These are phyloP conservation scores for Agrochola circellaris DNA, from an alignment of 2,888 invertebrate species.

Conservation along the genomic window DNA sequence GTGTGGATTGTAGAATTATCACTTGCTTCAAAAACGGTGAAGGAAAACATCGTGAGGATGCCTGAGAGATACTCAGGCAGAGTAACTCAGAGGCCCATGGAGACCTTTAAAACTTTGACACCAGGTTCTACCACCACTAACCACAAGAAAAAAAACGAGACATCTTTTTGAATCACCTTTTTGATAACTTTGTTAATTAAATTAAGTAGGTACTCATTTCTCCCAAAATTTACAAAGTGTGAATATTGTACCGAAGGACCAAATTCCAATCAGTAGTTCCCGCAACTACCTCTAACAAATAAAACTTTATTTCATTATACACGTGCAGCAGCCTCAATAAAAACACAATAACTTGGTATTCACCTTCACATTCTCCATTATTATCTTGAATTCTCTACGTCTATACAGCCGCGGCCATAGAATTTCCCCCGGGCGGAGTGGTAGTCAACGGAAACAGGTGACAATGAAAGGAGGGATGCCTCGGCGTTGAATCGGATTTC, in stretches of 20 bases:
- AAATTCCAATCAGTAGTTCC: not conserved
- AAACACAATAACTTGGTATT: slow-evolving; percentile 39
- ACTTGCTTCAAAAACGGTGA: too few species aligned
- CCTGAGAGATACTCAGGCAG: too few species aligned
- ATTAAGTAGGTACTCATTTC: not conserved
- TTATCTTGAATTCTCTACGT: slow-evolving; percentile 46
- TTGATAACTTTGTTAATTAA: not conserved
- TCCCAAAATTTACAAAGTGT: not conserved
- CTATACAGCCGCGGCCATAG: slow-evolving; percentile 39
- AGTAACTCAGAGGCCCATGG: too few species aligned
- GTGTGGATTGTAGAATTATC: too few species aligned
- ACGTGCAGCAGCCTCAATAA: slow-evolving; percentile 6
- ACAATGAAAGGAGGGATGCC: slow-evolving; percentile 61
- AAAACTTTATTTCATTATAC: slow-evolving; percentile 14
- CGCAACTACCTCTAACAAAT: not conserved
- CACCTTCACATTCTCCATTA: slow-evolving; percentile 43
- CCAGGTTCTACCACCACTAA: too few species aligned
- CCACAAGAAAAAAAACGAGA: too few species aligned
- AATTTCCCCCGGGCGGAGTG: slow-evolving; percentile 50
- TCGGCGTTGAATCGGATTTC: slow-evolving; percentile 59
- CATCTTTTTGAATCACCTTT: not conserved
- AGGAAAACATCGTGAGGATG: too few species aligned
- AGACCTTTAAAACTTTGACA: too few species aligned
- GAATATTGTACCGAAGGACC: slow-evolving; percentile 1
- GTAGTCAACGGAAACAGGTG: slow-evolving; percentile 62